phyloP scores from a whole-genome alignment of 1,140 invertebrate species.

The Arctopsyche grandis region DNA sequence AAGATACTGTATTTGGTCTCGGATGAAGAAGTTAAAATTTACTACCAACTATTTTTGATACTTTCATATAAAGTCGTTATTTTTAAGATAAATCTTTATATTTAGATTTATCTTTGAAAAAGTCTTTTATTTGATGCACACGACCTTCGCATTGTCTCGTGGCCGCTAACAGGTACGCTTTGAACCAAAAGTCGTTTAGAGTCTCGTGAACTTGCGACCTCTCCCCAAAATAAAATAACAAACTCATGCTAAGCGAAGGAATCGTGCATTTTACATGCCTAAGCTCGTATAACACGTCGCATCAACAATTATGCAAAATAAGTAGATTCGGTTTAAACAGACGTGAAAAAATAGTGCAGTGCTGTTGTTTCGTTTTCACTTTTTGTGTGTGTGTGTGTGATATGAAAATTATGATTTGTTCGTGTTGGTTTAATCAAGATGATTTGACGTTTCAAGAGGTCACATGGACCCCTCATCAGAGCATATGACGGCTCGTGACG shows the following conservation, averaged over 20 bases:
- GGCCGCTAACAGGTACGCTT: constrained; percentile 19
- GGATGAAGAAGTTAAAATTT: too few species aligned
- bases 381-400: too few species aligned
- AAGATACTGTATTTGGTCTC: too few species aligned
- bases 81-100: too few species aligned
- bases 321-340: not conserved
- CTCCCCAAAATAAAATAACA: constrained; percentile 7
- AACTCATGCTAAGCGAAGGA: constrained; percentile 20
- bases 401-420: too few species aligned
- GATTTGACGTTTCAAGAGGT: not conserved
- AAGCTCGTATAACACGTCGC: not conserved
- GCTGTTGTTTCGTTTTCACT: too few species aligned
- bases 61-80: too few species aligned
- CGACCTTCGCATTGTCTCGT: constrained; percentile 24
- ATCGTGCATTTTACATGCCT: constrained; percentile 15
- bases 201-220: constrained; percentile 32
- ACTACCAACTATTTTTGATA: too few species aligned
- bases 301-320: constrained; percentile 14
- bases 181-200: constrained; percentile 34
- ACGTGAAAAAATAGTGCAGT: too few species aligned
- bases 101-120: too few species aligned
- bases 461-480: not conserved
- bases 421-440: not conserved
- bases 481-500: not conserved
- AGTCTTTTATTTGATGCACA: not conserved